These are phyloP conservation scores for Macrochelys suwanniensis DNA, from an alignment of 2,797 vertebrate genomes.

Conservation along the genomic window DNA sequence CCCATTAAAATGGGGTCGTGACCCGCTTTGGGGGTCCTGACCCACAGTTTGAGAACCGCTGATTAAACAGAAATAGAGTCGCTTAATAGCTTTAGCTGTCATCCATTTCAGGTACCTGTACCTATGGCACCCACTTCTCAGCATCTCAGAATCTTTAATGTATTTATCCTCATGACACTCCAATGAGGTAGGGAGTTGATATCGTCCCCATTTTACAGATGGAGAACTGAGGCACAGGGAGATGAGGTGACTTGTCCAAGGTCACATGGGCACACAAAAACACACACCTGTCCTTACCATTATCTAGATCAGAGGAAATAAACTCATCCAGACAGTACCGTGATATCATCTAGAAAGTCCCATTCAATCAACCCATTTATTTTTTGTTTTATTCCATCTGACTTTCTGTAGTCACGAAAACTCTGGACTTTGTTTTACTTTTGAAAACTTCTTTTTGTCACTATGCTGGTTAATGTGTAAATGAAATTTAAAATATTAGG, in stretches of 20 bases:
- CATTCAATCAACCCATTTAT: background rate
- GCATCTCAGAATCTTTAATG: background rate
- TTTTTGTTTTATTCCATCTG: background rate
- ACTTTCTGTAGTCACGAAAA: background rate
- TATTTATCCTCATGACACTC: background rate
- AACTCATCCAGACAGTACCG: background rate
- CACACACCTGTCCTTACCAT: background rate
- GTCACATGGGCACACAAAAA: background rate
- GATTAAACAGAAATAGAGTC: accelerated
- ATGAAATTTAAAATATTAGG: background rate
- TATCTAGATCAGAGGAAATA: background rate
- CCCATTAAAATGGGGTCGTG: too few relatives aligned
- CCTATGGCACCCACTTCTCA: background rate
- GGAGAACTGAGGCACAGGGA: background rate
- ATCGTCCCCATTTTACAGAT: accelerated
- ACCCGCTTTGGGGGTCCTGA: too few relatives aligned
- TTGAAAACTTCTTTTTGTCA: background rate
- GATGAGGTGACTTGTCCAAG: background rate
- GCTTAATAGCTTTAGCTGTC: background rate
- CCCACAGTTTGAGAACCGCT: too few relatives aligned
- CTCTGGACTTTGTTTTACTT: background rate
- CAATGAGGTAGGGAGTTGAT: background rate
- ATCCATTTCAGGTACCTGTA: background rate
- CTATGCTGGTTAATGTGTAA: background rate
- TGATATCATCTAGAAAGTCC: background rate